Conservation (phyloP, 2,113 vertebrate genomes). For the Aythya baeri region DNA sequence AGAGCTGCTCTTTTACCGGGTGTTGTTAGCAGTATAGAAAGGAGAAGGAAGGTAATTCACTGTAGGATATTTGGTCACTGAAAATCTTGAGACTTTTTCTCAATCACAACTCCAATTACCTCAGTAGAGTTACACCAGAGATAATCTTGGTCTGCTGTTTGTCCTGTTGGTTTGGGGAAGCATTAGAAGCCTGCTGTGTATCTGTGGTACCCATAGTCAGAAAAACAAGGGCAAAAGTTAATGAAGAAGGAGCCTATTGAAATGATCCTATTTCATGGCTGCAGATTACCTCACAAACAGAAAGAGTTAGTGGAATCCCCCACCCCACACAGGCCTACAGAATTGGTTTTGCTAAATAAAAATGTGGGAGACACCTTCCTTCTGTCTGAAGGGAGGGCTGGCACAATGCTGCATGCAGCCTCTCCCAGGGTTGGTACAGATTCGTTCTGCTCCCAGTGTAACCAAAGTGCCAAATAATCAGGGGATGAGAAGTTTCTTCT, state of each 20-base stretch:
- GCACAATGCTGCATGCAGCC: background rate
- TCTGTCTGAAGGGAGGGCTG: background rate
- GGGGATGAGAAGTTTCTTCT: background rate
- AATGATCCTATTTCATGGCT: background rate
- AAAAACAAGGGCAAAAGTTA: background rate
- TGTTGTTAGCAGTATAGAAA: background rate
- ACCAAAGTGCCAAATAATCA: background rate
- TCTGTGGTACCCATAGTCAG: background rate
- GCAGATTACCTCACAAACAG: background rate
- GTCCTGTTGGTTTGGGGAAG: background rate
- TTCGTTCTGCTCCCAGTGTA: background rate
- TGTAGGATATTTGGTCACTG: background rate
- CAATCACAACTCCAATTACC: background rate
- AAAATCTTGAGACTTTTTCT: background rate
- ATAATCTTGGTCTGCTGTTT: background rate
- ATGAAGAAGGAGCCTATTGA: background rate
- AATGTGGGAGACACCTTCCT: background rate
- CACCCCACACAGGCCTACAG: background rate
- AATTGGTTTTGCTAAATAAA: background rate
- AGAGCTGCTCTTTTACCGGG: background rate
- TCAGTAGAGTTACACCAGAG: background rate
- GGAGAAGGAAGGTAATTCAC: background rate
- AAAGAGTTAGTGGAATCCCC: background rate
- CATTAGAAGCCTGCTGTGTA: background rate
- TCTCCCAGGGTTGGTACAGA: background rate